Evolutionary conservation across 2,888 invertebrate species (phyloP).

Genomic region (Schrankia costaestrigalis): DNA sequence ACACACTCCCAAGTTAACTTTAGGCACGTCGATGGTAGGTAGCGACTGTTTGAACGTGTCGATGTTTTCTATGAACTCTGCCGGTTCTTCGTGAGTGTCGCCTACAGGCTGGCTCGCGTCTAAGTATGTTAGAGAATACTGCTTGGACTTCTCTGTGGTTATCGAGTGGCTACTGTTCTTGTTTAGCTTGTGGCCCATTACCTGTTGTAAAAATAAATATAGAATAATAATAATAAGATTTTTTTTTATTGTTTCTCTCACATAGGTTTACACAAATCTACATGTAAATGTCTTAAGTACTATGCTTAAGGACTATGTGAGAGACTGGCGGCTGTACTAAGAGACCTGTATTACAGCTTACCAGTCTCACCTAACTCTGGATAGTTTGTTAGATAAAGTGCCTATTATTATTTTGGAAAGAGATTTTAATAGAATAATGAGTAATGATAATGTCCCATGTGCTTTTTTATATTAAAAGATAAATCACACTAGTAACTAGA

Average conservation of each 20-base stretch:
- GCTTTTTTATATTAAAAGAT: too few species aligned
- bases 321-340: neutral
- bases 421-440: too few species aligned
- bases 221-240: neutral
- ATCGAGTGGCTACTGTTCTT: constrained; percentile 17
- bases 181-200: constrained; percentile 58
- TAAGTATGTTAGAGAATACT: constrained; percentile 46
- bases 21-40: constrained; percentile 46
- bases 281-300: too few species aligned
- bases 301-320: constrained; percentile 4
- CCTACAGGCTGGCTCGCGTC: constrained; percentile 46
- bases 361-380: neutral
- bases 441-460: too few species aligned
- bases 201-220: constrained; percentile 41
- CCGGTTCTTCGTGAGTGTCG: constrained; percentile 42
- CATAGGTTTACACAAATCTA: too few species aligned
- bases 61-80: constrained; percentile 54
- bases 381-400: too few species aligned
- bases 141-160: constrained; percentile 8
- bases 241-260: too few species aligned
- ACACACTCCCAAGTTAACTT: constrained; percentile 50
- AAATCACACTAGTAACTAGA: too few species aligned
- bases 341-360: neutral
- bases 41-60: constrained; percentile 44
- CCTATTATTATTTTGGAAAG: too few species aligned